Base-by-base conservation (phyloP, 2,888 invertebrate species). In the Caenorhabditis afra region DNA sequence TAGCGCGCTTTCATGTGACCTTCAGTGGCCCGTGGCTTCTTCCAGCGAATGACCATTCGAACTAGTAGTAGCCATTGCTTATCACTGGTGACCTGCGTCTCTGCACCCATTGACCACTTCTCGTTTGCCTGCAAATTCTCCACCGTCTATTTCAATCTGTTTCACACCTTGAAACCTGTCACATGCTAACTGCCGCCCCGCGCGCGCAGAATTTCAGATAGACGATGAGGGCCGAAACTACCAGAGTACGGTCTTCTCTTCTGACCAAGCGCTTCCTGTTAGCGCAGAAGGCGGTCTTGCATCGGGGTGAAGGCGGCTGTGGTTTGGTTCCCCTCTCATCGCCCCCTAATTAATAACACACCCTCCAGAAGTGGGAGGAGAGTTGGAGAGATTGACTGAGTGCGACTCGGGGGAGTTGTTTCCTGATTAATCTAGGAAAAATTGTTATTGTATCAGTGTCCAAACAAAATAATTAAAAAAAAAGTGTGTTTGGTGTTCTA, bases 111-210 rank as follows among this genome's bases (percentile, higher is more conserved):
- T 41, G n/a, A 20, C 41, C 41, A 22, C 10, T 55, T 57, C 37
- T 49, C 62, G 55, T 55, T 57, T 53, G 53, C 23, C 55, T 73
- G 73, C 73, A 73, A 57, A 73, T 73, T 64, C 53, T 52, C 12
- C 62, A 29, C 29, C 68, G 41, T 64, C 64, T 73, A 64, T 71
- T 71, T 71, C 62, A 57, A 71, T 71, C 41, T 57, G 73, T 64
- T 73, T 73, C 73, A 73, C 73, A 73, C 73, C 73, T 73, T 73
- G 64, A 73, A 73, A 73, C 73, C 64, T 73, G 73, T 73, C 73
- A 73, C 73, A 73, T 73, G 71, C 41, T 37, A 7, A 7, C 29
- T 29, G 29, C 29, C 29, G 4, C 47, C 45, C 16, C 57, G 41
- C 22, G 50, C 49, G 64, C 73, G 47, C 29, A n/a, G 49, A 73